Percentiles rank a stretch among this genome's conserved stretches.
Evolutionary conservation across 1,140 invertebrate species (phyloP).

Genomic region (Drosophila kohkoa): DNA sequence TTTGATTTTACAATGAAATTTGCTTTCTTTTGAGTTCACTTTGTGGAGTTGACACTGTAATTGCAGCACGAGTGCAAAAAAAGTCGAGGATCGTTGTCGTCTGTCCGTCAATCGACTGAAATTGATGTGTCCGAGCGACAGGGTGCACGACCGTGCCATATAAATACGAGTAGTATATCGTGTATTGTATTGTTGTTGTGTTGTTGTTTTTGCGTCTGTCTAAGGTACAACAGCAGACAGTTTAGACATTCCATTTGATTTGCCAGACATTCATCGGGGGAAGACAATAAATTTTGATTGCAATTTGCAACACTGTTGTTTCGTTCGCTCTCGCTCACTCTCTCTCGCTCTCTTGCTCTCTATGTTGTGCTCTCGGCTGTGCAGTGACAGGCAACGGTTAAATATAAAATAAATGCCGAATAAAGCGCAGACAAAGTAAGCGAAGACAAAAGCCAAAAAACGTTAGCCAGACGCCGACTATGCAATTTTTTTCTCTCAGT

Average conservation of each 20-base stretch:
- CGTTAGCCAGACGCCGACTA: slow-evolving; percentile 60
- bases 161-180: slow-evolving; percentile 20
- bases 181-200: neutral
- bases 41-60: slow-evolving; percentile 27
- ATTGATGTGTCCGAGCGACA: slow-evolving; percentile 52
- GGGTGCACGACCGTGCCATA: slow-evolving; percentile 45
- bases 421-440: slow-evolving; percentile 49
- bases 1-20: neutral
- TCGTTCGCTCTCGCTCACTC: neutral
- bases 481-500: slow-evolving; percentile 39
- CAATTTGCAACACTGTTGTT: slow-evolving; percentile 53
- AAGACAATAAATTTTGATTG: slow-evolving; percentile 62
- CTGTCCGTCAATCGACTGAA: slow-evolving; percentile 24
- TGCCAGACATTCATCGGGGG: slow-evolving; percentile 53
- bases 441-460: slow-evolving; percentile 46
- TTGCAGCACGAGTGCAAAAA: neutral
- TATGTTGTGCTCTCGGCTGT: neutral
- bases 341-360: neutral
- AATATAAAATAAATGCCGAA: slow-evolving; percentile 49
- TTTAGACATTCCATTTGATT: slow-evolving; percentile 57
- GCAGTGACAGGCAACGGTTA: slow-evolving; percentile 19
- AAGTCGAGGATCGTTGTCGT: slow-evolving; percentile 4
- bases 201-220: slow-evolving; percentile 14
- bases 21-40: neutral
- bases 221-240: slow-evolving; percentile 31